Percentiles rank a stretch among this genome's conserved stretches.
phyloP scores from a whole-genome alignment of 2,113 vertebrate species.

The Gallinago paraguaiae region DNA sequence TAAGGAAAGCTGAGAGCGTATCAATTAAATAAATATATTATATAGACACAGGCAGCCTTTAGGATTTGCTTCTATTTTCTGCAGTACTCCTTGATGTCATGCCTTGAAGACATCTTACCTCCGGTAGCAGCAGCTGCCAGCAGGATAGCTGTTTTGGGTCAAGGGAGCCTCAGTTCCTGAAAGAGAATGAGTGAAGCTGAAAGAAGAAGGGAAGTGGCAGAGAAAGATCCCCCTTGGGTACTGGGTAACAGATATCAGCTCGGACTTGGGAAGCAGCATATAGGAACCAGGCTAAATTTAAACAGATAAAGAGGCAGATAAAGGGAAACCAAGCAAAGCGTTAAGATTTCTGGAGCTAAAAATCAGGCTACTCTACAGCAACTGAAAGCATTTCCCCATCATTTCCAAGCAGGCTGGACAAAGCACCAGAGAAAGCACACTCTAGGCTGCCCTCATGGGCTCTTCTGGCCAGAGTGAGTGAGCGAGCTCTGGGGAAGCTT shows the following conservation, averaged over 20 bases:
- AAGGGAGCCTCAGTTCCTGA: slow-evolving; percentile 3
- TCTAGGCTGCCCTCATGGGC: slow-evolving; percentile 11
- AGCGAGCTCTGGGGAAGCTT: neutral
- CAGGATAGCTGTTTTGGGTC: slow-evolving; percentile 26
- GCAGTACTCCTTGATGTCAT: slow-evolving; percentile 26
- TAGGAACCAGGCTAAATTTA: slow-evolving; percentile 65
- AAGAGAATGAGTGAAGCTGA: slow-evolving; percentile 40
- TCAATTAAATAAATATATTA: slow-evolving; percentile 66
- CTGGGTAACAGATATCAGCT: slow-evolving; percentile 65
- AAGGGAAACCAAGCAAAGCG: slow-evolving; percentile 58
- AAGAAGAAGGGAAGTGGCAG: slow-evolving; percentile 35
- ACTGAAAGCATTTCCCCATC: neutral
- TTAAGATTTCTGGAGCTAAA: slow-evolving; percentile 57
- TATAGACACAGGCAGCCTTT: slow-evolving; percentile 47
- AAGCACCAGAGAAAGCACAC: neutral
- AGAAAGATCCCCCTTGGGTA: slow-evolving; percentile 39
- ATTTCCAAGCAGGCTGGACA: neutral
- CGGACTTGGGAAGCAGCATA: slow-evolving; percentile 3
- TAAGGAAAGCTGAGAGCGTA: slow-evolving; percentile 19
- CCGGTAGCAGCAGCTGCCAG: slow-evolving; percentile 48
- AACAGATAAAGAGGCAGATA: slow-evolving; percentile 65
- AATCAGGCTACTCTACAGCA: neutral
- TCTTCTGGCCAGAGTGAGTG: neutral
- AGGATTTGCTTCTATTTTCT: slow-evolving; percentile 63
- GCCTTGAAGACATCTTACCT: slow-evolving; percentile 61